Evolutionary conservation across 1,140 invertebrate genomes (phyloP).

Genomic region (Drosophila neocordata): DNA sequence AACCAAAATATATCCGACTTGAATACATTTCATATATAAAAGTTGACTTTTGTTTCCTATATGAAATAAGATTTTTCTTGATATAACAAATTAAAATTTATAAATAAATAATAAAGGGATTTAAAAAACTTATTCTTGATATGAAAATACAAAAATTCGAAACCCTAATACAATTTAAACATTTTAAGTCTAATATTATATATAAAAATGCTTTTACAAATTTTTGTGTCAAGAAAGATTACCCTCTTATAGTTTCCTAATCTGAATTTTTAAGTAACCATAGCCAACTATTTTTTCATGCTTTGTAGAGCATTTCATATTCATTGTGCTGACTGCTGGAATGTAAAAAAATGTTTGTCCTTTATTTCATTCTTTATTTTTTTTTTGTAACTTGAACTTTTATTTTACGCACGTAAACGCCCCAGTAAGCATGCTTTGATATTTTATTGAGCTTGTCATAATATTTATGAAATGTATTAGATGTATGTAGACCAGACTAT

Average conservation of each 20-base stretch:
- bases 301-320: not conserved
- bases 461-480: constrained; percentile 77
- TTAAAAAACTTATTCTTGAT: no score
- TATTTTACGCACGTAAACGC: constrained; percentile 61
- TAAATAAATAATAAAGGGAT: no score
- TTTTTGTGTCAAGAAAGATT: not conserved
- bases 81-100: not conserved
- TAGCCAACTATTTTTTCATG: not conserved
- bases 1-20: not conserved
- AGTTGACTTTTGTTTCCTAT: not conserved
- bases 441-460: constrained; percentile 80
- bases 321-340: not conserved
- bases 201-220: no score
- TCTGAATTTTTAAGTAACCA: not conserved
- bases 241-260: no score
- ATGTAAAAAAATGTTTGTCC: constrained; percentile 10
- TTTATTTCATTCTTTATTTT: constrained; percentile 1
- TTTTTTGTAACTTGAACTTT: constrained; percentile 41
- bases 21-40: not conserved
- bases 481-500: constrained; percentile 35
- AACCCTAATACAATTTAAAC: no score
- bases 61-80: not conserved
- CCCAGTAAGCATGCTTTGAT: constrained; percentile 65
- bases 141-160: no score
- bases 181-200: no score